Percentiles rank a stretch among this genome's conserved stretches.
phyloP scores from a whole-genome alignment of 2,113 vertebrate genomes.

The Sylvilagus bachmani region DNA sequence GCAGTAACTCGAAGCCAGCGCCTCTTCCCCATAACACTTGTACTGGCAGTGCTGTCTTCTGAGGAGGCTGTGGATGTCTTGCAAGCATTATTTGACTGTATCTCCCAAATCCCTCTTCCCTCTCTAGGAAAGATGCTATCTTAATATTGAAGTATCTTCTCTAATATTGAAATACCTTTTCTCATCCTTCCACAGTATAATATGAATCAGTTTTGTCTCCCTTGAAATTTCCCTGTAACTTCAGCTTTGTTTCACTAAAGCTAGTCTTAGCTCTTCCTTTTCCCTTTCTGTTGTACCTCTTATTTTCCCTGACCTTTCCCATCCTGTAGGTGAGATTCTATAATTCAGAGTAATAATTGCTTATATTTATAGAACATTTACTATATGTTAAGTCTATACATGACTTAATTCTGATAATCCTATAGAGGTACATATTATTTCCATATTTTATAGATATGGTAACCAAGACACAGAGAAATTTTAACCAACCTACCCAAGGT shows the following conservation, averaged over 20 bases:
- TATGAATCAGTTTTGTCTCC: constrained; percentile 10
- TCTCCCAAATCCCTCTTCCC: neutral
- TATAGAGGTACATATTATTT: neutral
- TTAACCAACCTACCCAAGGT: neutral
- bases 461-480: constrained; percentile 52
- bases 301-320: neutral
- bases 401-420: neutral
- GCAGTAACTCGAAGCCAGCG: constrained; percentile 67
- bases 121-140: neutral
- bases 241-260: constrained; percentile 37
- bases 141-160: neutral
- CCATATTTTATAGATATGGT: constrained; percentile 44
- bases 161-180: constrained; percentile 28
- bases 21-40: constrained; percentile 28
- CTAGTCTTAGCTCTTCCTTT: neutral
- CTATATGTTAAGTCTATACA: neutral
- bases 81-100: constrained; percentile 6
- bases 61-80: constrained; percentile 35
- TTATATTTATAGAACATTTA: constrained; percentile 43
- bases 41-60: constrained; percentile 21
- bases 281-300: neutral
- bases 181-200: neutral
- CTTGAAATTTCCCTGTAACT: neutral
- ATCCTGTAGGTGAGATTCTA: neutral
- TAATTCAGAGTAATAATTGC: constrained; percentile 36